Base-by-base conservation (phyloP, 2,888 invertebrate species). In the Yponomeuta malinellus region DNA sequence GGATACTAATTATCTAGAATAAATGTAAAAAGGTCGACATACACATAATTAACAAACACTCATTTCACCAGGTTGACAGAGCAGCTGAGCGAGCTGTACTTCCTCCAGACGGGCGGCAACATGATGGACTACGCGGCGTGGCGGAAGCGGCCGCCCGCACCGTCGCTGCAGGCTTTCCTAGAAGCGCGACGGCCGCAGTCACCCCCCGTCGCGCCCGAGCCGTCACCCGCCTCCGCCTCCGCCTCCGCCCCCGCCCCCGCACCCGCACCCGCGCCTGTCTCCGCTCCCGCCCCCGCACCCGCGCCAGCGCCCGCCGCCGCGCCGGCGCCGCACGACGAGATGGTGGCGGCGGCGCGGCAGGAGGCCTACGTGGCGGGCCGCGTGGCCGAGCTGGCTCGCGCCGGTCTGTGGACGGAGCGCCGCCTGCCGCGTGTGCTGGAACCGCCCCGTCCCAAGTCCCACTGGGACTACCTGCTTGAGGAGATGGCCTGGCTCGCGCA, bases 401-500 rank as follows among this genome's bases (percentile, higher is more conserved):
- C 98, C 83, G 99, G 99, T 59, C 93, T 99, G 81, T 99, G 99
- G 99, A 95, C 98, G 71, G 97, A 97, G 86, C 95, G 96, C 78
- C 94, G 98, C 72, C 93, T 98, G 84, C 98, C 98, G 71, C 98
- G 98, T 90, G 95, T 98, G 75, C 95, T 97, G 83, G 98, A 98
- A 89, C 97, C 98, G 77, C 94, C 96, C 73, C 93, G 99, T 74
- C 93, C 95, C 71, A 99, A 99, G 92, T 96, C 97, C 48, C 99
- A 99, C 88, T 99, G 99, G 99, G 99, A 99, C 89, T 99, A 98
- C 88, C 92, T 99, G 74, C 92, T 99, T 65, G 99, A 99, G 88
- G 99, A 99, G 92, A 98, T 99, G 98, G 96, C 96, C 63, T 99
- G 99, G 99, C 93, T 99, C 76, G 97, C 98, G 63, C 97, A 98